Base-by-base conservation (phyloP, 2,888 invertebrate genomes). In the Campoplex nolae region DNA sequence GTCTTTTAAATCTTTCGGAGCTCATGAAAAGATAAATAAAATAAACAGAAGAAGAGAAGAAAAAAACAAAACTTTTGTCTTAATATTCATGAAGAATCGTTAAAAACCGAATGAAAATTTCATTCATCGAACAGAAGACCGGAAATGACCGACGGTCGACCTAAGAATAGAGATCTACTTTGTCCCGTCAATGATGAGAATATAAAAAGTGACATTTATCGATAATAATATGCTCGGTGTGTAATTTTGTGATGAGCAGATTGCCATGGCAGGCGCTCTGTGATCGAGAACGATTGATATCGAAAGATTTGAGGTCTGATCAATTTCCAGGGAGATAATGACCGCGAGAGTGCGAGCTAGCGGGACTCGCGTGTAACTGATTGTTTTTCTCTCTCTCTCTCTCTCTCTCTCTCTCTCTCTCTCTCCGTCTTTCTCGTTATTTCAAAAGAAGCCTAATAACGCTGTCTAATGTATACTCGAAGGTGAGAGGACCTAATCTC, bases 311-410 rank as follows among this genome's bases (percentile, higher is more conserved):
- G 51, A 28, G 7, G 32, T 48, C 16, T 28, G 28, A 28, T 51
- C 23, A 51, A 51, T 28, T 83, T 86, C 83, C 82, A 77, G 28
- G 78, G 81, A 83, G 75, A 79, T 75, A 75, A 80, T 83, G 81
- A 75, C 86, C 67, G 65, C 71, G 74, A 58, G 80, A 71, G 82
- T 74, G 62, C 77, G 70, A 71, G 56, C 74, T 73, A 84, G 86
- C 88, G 83, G 81, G 84, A 86, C 80, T 67, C n/a, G 51, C 13
- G 62, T n/a, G 32, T 67, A 38, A 68, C 67, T 65, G 32, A 51
- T 54, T 68, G 51, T 68, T 68, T 71, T 48, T 62, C 71, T 6
- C 38, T 38, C 6, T 38, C 6, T 54, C 42, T 70, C 70, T 38
- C 45, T 23, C 23, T 23, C 23, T 23, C 23, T 23, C 23, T 23